A percentile compares a stretch with the other conserved stretches of the same genome.
phyloP scores from a whole-genome alignment of 2,888 invertebrate species.

The Metalampra italica region DNA sequence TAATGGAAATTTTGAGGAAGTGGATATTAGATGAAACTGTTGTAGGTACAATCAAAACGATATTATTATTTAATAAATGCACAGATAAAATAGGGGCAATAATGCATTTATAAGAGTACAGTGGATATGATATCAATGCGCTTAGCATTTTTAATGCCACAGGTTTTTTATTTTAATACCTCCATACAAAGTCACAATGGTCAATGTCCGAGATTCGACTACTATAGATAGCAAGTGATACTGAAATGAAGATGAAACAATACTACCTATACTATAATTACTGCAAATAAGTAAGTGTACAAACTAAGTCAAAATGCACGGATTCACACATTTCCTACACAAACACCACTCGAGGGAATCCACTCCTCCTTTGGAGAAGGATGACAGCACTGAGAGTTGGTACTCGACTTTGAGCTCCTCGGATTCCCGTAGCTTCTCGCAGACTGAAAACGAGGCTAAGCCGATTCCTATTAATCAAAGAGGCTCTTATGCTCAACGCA shows the following conservation, averaged over 20 bases:
- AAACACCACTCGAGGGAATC: slow-evolving; percentile 54
- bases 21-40: no score
- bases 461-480: slow-evolving; percentile 51
- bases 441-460: slow-evolving; percentile 34
- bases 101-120: no score
- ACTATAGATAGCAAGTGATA: not conserved
- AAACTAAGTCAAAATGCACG: slow-evolving; percentile 58
- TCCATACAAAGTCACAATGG: no score
- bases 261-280: not conserved
- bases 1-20: no score
- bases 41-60: no score
- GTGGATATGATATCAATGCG: no score
- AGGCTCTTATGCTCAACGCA: slow-evolving; percentile 44
- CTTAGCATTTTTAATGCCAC: no score
- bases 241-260: not conserved
- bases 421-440: slow-evolving; percentile 31
- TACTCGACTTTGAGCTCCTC: slow-evolving; percentile 49
- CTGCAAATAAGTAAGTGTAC: not conserved
- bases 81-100: no score
- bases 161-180: no score
- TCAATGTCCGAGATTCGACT: not conserved
- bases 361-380: slow-evolving; percentile 50
- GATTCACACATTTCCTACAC: slow-evolving; percentile 62
- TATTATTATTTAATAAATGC: no score
- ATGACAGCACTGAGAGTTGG: slow-evolving; percentile 70